Evolutionary conservation across 2,797 vertebrate species (phyloP).

Genomic region (Xerus rutilus): DNA sequence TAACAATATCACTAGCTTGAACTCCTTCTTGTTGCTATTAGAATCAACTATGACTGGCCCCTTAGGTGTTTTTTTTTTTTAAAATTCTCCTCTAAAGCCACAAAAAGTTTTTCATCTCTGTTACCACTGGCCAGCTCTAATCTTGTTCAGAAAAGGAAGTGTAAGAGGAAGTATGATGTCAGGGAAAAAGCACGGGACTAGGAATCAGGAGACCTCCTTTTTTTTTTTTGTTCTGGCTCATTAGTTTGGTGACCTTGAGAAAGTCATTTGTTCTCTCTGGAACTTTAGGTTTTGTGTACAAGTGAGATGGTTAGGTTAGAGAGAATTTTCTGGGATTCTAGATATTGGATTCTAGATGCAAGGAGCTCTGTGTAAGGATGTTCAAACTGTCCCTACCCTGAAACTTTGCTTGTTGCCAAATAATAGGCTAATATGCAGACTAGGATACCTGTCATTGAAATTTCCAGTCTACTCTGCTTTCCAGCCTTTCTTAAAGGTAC

Average conservation of each 20-base stretch:
- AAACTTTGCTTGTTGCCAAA: constrained; percentile 27
- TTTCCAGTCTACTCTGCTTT: neutral
- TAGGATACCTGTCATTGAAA: neutral
- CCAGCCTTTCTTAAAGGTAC: constrained; percentile 13
- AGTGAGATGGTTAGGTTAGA: constrained; percentile 49
- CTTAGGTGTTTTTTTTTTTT: neutral
- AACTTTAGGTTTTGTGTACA: constrained; percentile 47
- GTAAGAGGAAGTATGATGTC: constrained; percentile 66
- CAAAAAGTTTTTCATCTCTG: constrained; percentile 27
- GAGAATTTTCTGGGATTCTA: constrained; percentile 23
- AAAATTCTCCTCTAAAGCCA: constrained; percentile 38
- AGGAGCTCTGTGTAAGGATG: neutral
- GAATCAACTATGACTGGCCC: neutral
- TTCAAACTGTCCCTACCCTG: neutral
- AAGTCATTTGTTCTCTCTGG: constrained; percentile 52
- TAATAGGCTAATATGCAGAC: neutral
- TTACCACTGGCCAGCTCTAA: constrained; percentile 46
- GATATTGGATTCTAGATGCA: neutral
- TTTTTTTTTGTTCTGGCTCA: constrained; percentile 53
- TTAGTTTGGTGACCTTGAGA: constrained; percentile 69
- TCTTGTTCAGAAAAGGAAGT: constrained; percentile 65
- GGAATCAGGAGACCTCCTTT: constrained; percentile 61
- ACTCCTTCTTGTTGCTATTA: constrained; percentile 7
- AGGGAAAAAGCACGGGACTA: constrained; percentile 29
- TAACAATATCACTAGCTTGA: neutral